phyloP scores from a whole-genome alignment of 2,888 invertebrate genomes.

The Calliopum simillimum region DNA sequence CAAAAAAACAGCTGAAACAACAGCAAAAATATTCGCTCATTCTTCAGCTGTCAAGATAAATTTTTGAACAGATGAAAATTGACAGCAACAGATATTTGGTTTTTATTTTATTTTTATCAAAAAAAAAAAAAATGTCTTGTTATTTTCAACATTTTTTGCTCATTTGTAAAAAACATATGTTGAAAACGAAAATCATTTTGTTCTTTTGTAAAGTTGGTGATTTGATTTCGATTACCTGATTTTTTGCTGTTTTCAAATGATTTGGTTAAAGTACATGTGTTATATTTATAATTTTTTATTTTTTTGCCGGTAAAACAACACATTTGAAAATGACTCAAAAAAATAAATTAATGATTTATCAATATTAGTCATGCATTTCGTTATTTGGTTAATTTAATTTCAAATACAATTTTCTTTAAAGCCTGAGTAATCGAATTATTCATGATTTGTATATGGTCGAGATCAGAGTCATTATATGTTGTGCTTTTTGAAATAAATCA shows the following conservation, averaged over 20 bases:
- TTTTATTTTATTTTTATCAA: not conserved
- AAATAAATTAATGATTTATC: no score
- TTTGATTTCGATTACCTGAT: slow-evolving; percentile 14
- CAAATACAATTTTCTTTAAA: no score
- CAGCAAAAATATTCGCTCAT: not conserved
- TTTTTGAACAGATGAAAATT: slow-evolving; percentile 14
- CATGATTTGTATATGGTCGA: no score
- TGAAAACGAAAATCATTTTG: not conserved
- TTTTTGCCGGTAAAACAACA: not conserved
- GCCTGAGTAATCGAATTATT: no score
- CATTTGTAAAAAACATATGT: slow-evolving; percentile 13
- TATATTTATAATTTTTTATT: not conserved
- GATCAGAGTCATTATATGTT: no score
- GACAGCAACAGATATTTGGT: slow-evolving; percentile 18
- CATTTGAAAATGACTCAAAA: no score
- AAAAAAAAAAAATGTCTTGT: not conserved
- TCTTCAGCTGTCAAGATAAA: slow-evolving; percentile 23
- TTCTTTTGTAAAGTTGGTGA: slow-evolving; percentile 14
- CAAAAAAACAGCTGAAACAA: not conserved
- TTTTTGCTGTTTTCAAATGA: not conserved
- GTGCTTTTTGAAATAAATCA: no score
- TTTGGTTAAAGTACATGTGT: not conserved
- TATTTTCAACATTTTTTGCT: not conserved
- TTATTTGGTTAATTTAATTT: no score
- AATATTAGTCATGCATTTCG: no score